A percentile compares a stretch with the other conserved stretches of the same genome.
Evolutionary conservation across 2,113 vertebrate genomes (phyloP).

Genomic region (Rhagologus leucostigma): DNA sequence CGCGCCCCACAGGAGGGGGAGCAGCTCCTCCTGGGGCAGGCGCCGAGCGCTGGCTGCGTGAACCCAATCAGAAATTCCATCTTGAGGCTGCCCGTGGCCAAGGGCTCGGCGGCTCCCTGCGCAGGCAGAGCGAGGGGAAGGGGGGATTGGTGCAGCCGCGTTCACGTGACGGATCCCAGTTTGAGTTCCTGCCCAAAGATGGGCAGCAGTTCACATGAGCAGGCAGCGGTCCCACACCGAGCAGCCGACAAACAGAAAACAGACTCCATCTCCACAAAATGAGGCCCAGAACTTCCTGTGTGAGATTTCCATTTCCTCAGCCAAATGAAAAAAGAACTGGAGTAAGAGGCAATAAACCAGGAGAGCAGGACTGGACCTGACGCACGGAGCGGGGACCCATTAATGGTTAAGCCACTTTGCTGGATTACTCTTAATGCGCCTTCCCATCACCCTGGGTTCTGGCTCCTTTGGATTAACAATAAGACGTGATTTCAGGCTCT

Average conservation of each 20-base stretch:
- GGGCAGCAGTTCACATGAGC: slow-evolving; percentile 69
- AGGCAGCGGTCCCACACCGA: slow-evolving; percentile 67
- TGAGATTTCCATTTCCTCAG: slow-evolving; percentile 78
- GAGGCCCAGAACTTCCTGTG: slow-evolving; percentile 78
- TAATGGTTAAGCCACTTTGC: slow-evolving; percentile 67
- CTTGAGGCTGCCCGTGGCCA: slow-evolving; percentile 34
- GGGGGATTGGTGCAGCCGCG: slow-evolving; percentile 24
- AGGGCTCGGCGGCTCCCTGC: slow-evolving; percentile 22
- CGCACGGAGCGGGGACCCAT: slow-evolving; percentile 55
- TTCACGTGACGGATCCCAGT: slow-evolving; percentile 56
- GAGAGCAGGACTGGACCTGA: slow-evolving; percentile 60
- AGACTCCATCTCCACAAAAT: slow-evolving; percentile 75
- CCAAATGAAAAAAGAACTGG: slow-evolving; percentile 73
- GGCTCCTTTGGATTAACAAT: slow-evolving; percentile 61
- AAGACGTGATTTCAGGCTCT: slow-evolving; percentile 61
- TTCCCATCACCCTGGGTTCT: slow-evolving; percentile 63
- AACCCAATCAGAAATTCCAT: slow-evolving; percentile 59
- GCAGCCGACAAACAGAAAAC: slow-evolving; percentile 76
- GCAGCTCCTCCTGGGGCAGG: not conserved
- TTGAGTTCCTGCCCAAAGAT: slow-evolving; percentile 76
- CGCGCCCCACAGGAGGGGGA: accelerated
- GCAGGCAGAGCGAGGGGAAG: slow-evolving; percentile 22
- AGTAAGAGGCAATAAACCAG: slow-evolving; percentile 50
- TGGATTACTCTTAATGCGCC: slow-evolving; percentile 58
- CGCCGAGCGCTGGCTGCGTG: slow-evolving; percentile 3